Evolutionary conservation across 2,888 invertebrate species (phyloP), one percentile per base, ranked within the genome.

Genomic region (Sepiola atlantica): DNA sequence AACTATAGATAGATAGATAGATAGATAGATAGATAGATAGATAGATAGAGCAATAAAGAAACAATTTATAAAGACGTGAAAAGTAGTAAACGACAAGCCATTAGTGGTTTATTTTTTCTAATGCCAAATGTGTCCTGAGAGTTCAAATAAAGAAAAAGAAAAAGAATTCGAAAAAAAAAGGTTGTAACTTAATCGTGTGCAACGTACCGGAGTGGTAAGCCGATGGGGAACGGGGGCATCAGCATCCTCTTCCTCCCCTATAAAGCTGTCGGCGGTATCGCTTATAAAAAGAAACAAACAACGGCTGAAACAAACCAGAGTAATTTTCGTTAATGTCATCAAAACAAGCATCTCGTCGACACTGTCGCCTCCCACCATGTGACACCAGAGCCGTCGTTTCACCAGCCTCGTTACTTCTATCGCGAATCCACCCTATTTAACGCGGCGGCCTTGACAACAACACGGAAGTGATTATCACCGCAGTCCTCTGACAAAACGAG

Each of bases 181-280:
- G 77, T 77, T 77, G 77, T 77, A 77, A 77, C n/a, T 77, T n/a
- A 77, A 77, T 77, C 77, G 77, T 77, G 77, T n/a, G 77, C 77
- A 77, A 77, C 77, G n/a, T 77, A 18, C 77, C n/a, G 77, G 77
- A 77, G n/a, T 77, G n/a, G 77, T 77, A 77, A 77, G 16, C n/a
- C n/a, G n/a, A 32, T 77, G 32, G n/a, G n/a, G 77, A 77, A n/a
- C n/a, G 77, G n/a, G n/a, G 16, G n/a, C 77, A 77, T 77, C 77
- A 77, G n/a, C 45, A 8, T 45, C 45, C 45, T 45, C 45, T 45
- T 4, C 45, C 8, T 4, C 77, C 77, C n/a, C 77, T n/a, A n/a
- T 77, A 77, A 77, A 77, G 77, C 77, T 77, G n/a, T 77, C 77
- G n/a, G 77, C 77, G 77, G 77, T n/a, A 32, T 32, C n/a, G n/a